Base-by-base conservation (phyloP, 2,797 vertebrate genomes). In the Salarias fasciatus region DNA sequence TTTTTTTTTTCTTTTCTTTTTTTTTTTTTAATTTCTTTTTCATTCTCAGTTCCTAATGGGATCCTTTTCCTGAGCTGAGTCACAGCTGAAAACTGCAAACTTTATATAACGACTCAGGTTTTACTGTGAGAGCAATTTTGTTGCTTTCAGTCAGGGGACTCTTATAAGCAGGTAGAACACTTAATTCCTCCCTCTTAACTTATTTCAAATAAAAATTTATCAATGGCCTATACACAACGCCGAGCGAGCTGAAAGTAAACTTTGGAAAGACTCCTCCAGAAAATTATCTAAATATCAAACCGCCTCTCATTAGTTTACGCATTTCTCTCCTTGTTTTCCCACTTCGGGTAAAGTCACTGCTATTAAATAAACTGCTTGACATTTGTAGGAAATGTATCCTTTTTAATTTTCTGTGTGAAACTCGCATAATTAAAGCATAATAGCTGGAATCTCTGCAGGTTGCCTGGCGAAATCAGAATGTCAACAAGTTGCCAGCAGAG, bases 1-100 rank as follows among this genome's bases (percentile, higher is more conserved):
- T 84, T 60, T 63, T 77, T 81, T 86, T 73, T 63, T 83, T 76
- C 79, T 83, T n/a, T n/a, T n/a, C n/a, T n/a, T 24, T 24, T 24
- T 69, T n/a, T n/a, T 86, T 73, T 63, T 83, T 76, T 79, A 64
- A 83, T n/a, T n/a, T n/a, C n/a, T n/a, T 24, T 24, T 24, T 69
- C 52, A 61, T 77, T 82, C 79, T 65, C 50, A 77, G 74, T 75
- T 68, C 58, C 43, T 36, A 62, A 54, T 69, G 52, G 54, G 45
- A 52, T 46, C 61, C 80, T 80, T 57, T 64, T 80, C 63, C 42
- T 29, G 47, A 75, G 80, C 67, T 69, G 75, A 86, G 68, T 86
- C 77, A 86, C 45, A 28, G 65, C 45, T 11, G 41, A 52, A 60
- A 79, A 86, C 78, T 77, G 71, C 45, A 44, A 57, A 55, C 76